Evolutionary conservation across 2,797 vertebrate species (phyloP).

Genomic region (Megaceryle alcyon): DNA sequence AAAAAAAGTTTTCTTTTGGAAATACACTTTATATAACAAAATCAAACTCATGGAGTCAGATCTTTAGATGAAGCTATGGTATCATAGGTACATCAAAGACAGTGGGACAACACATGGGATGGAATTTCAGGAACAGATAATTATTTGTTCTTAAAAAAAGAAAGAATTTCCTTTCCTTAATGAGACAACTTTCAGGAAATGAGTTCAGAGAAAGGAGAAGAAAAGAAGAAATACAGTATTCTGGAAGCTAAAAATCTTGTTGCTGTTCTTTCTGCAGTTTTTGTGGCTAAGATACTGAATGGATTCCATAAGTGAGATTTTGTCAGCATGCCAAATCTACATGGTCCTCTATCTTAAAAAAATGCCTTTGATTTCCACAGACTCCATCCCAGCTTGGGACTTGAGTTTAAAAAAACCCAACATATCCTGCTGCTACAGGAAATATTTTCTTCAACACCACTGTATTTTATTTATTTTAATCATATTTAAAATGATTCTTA

Average conservation of each 20-base stretch:
- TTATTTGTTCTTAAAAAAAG: not conserved
- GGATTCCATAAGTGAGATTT: constrained; percentile 67
- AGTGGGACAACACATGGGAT: not conserved
- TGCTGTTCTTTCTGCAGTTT: constrained; percentile 43
- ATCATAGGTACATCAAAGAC: not conserved
- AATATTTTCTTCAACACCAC: constrained; percentile 59
- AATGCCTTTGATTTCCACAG: constrained; percentile 68
- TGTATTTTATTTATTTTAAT: constrained; percentile 44
- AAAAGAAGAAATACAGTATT: constrained; percentile 35
- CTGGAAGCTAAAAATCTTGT: constrained; percentile 17
- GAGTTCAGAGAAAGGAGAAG: not conserved
- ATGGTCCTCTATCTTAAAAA: constrained; percentile 70
- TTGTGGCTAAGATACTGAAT: constrained; percentile 67
- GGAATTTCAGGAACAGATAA: constrained; percentile 23
- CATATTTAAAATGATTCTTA: constrained; percentile 15
- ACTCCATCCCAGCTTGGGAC: constrained; percentile 51
- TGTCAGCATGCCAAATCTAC: constrained; percentile 67
- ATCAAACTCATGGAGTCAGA: not conserved
- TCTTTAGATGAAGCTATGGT: not conserved
- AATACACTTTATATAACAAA: not conserved
- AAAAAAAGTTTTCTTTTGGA: not conserved
- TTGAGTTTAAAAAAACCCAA: not conserved
- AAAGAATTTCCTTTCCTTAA: constrained; percentile 36
- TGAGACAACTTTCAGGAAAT: constrained; percentile 27
- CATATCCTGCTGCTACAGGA: constrained; percentile 70